Conservation (phyloP, 2,797 vertebrate genomes). For the Arremon aurantiirostris region DNA sequence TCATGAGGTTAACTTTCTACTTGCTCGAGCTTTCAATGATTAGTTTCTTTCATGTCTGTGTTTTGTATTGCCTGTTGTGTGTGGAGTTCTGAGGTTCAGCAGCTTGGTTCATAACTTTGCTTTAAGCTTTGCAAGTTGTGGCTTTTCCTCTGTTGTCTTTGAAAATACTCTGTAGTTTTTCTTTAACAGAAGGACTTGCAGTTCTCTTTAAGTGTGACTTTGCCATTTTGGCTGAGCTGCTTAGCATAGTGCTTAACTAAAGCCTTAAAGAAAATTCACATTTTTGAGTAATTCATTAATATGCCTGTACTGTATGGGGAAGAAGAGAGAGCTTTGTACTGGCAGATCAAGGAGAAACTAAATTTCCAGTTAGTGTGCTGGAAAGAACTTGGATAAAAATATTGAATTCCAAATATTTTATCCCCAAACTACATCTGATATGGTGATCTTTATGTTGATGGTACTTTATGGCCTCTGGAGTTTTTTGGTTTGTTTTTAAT, state of each 20-base stretch:
- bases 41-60: background rate
- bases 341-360: background rate
- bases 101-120: background rate
- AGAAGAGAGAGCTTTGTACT: background rate
- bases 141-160: background rate
- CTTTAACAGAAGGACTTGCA: background rate
- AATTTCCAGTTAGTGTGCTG: background rate
- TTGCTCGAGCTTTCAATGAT: background rate
- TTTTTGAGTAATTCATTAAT: background rate
- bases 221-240: background rate
- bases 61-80: background rate
- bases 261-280: background rate
- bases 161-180: background rate
- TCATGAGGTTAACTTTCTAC: slow-evolving; percentile 3
- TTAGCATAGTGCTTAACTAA: background rate
- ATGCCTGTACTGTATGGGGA: background rate
- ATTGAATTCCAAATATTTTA: background rate
- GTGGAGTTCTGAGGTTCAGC: background rate
- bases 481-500: background rate
- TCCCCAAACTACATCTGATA: background rate
- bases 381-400: background rate
- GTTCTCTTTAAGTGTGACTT: background rate
- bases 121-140: background rate
- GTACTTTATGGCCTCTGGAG: background rate
- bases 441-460: background rate